These are phyloP conservation scores for Lepus timidus DNA, from an alignment of 2,113 vertebrate species.

Conservation along the genomic window DNA sequence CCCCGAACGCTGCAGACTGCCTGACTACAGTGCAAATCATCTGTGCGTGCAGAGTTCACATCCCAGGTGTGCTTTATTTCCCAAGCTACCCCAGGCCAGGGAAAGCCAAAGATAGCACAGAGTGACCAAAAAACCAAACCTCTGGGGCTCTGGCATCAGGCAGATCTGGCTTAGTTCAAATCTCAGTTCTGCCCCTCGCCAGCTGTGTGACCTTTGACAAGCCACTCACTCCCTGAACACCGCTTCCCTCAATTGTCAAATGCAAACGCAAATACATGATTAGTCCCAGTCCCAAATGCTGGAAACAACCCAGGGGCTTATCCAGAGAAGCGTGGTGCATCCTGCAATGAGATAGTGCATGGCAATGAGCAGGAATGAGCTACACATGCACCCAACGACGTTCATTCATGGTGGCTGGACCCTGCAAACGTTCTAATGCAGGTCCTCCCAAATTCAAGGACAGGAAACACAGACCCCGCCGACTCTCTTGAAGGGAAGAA, in stretches of 20 bases:
- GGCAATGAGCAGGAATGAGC: background rate
- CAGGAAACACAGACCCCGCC: background rate
- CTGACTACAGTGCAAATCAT: background rate
- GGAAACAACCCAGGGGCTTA: background rate
- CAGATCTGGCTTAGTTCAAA: background rate
- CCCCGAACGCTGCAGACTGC: background rate
- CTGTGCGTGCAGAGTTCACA: background rate
- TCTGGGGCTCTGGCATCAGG: background rate
- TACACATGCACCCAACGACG: accelerated
- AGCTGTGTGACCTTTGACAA: background rate
- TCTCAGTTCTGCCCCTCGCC: background rate
- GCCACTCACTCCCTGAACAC: background rate
- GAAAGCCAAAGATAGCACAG: background rate
- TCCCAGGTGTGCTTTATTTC: background rate
- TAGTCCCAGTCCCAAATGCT: background rate
- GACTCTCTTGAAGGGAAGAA: no score
- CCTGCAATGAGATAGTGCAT: background rate
- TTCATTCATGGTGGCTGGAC: background rate
- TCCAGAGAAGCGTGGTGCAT: background rate
- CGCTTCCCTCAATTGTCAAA: background rate
- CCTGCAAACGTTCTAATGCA: background rate
- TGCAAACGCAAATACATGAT: background rate
- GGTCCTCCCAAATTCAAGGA: background rate
- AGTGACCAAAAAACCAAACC: background rate
- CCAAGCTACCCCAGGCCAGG: background rate